A percentile compares a stretch with the other conserved stretches of the same genome.
phyloP scores from a whole-genome alignment of 1,140 invertebrate species.

The Rhyzopertha dominica region DNA sequence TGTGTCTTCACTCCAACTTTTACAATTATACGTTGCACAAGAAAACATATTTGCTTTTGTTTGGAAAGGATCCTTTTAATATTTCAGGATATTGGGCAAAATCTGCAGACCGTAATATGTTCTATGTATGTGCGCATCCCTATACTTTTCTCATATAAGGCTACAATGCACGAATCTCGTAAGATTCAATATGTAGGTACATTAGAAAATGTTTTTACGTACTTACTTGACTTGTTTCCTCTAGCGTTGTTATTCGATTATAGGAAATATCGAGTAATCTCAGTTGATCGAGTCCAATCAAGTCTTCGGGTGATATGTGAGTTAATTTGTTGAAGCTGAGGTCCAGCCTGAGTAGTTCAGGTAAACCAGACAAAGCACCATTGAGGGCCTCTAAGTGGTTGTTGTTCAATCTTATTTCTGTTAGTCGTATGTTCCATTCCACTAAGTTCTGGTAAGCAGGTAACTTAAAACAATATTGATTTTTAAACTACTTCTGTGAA shows the following conservation, averaged over 20 bases:
- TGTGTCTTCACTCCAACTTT: too few relatives aligned
- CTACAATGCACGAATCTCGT: background rate
- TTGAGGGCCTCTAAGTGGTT: slow-evolving; percentile 66
- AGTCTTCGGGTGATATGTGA: slow-evolving; percentile 64
- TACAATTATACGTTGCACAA: too few relatives aligned
- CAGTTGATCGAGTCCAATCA: slow-evolving; percentile 66
- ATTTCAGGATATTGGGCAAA: too few relatives aligned
- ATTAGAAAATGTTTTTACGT: slow-evolving; percentile 2
- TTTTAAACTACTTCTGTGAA: too few relatives aligned
- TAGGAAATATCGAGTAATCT: slow-evolving; percentile 68
- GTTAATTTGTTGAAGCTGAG: slow-evolving; percentile 68
- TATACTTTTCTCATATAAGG: too few relatives aligned
- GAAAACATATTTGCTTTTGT: too few relatives aligned
- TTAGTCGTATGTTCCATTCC: slow-evolving; percentile 62
- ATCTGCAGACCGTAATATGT: too few relatives aligned
- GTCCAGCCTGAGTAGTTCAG: slow-evolving; percentile 63
- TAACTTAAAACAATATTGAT: slow-evolving; percentile 3
- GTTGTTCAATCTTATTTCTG: slow-evolving; percentile 66
- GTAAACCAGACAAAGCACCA: slow-evolving; percentile 66
- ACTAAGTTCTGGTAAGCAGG: slow-evolving; percentile 58
- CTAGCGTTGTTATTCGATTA: slow-evolving; percentile 68
- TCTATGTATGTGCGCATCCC: too few relatives aligned
- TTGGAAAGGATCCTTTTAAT: too few relatives aligned
- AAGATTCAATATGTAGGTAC: background rate
- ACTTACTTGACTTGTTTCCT: slow-evolving; percentile 72